Evolutionary conservation across 2,113 vertebrate species (phyloP), one percentile per base, ranked within the genome.

Genomic region (Benitochromis conjunctus): DNA sequence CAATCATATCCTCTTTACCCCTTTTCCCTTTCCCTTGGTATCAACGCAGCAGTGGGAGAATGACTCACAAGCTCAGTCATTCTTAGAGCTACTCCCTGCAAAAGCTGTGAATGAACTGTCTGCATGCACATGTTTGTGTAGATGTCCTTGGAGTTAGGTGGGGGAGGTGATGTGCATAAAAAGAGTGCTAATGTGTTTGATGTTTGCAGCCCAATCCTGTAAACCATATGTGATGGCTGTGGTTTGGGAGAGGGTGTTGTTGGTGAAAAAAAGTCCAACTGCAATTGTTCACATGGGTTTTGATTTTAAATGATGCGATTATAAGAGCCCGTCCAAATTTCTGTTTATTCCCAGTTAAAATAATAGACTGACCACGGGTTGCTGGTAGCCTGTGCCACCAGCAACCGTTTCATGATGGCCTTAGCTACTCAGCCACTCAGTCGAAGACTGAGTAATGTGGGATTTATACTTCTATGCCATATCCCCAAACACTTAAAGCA

Each of bases 21-120:
- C 18, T 60, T 78, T 55, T 74, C 66, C 34, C 79, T 76, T 81
- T 62, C 87, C 54, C 69, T 51, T 76, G 46, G 69, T 83, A 89
- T 91, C 69, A 64, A 86, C 56, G 62, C 74, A 88, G 88, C 80
- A 46, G 80, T 38, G 57, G 55, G 85, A 92, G 86, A 92, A 94
- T 95, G 94, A 95, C 82, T 94, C 94, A 95, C 88, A 81, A 71
- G 88, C 90, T 92, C 90, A 89, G 88, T 94, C 91, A 91, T 91
- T 95, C 85, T 78, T 58, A 90, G 89, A 95, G 71, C 86, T 82
- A 86, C 80, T 85, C 89, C 62, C 91, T 88, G 89, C 85, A 83
- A 86, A 91, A 89, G 86, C 91, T 89, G 81, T 95, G 94, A 94
- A 95, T 95, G 94, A 94, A 94, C 86, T 24, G 16, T 88, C 60